Conservation (phyloP, 2,888 invertebrate genomes). For the Orchesella flavescens region DNA sequence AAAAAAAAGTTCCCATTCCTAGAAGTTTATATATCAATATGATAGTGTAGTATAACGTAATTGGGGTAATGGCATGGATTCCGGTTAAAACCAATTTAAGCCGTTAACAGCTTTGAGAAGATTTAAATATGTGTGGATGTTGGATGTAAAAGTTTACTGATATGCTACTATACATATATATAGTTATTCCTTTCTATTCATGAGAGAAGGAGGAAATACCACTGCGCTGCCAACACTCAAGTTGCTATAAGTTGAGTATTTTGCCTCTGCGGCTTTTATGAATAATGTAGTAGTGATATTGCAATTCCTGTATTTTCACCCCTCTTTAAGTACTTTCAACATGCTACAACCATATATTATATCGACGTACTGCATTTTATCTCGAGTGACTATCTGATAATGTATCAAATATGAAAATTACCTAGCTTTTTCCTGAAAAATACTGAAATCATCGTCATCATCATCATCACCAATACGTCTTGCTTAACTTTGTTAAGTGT, state of each 20-base stretch:
- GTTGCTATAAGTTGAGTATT: neutral
- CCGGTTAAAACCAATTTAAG: constrained; percentile 20
- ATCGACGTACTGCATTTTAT: too few relatives aligned
- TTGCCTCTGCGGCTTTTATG: neutral
- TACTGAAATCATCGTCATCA: too few relatives aligned
- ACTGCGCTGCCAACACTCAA: too few relatives aligned
- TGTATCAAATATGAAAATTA: too few relatives aligned
- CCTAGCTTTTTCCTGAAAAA: too few relatives aligned
- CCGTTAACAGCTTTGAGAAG: neutral
- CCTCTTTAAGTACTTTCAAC: too few relatives aligned
- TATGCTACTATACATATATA: too few relatives aligned
- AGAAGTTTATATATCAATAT: neutral
- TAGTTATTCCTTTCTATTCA: neutral
- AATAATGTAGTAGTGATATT: neutral
- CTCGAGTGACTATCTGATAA: too few relatives aligned
- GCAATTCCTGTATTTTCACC: too few relatives aligned
- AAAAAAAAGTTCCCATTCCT: neutral
- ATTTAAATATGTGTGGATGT: neutral
- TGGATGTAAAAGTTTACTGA: neutral
- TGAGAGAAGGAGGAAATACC: neutral
- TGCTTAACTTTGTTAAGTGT: too few relatives aligned
- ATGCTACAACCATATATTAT: too few relatives aligned
- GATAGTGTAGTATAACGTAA: neutral
- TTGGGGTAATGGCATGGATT: constrained; percentile 13
- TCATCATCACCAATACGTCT: too few relatives aligned